phyloP scores from a whole-genome alignment of 2,113 vertebrate genomes.

The Apaloderma vittatum region DNA sequence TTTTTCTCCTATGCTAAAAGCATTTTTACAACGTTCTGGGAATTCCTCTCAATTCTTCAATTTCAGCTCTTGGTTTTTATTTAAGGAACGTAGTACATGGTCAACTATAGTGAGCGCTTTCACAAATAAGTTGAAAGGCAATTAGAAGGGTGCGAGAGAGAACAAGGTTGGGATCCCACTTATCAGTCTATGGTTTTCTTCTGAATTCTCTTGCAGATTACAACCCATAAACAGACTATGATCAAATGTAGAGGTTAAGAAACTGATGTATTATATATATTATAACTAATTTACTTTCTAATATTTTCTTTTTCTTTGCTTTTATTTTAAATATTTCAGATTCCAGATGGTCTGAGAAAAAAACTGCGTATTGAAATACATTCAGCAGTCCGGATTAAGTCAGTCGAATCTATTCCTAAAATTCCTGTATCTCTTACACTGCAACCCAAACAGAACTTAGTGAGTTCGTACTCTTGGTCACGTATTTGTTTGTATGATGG shows the following conservation, averaged over 20 bases:
- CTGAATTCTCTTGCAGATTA: neutral
- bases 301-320: neutral
- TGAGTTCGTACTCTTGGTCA: conserved; percentile 77
- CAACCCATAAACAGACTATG: neutral
- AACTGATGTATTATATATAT: neutral
- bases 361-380: conserved; percentile 83
- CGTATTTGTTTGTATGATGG: neutral
- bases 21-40: neutral
- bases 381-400: conserved; percentile 87
- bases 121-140: neutral
- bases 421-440: conserved; percentile 84
- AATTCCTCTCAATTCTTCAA: neutral
- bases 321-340: conserved; percentile 81
- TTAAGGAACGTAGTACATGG: neutral
- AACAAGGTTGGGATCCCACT: neutral
- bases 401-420: conserved; percentile 83
- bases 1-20: neutral
- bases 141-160: neutral
- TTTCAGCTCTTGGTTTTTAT: neutral
- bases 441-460: conserved; percentile 83
- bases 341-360: conserved; percentile 83
- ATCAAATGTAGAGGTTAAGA: neutral
- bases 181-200: neutral
- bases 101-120: neutral
- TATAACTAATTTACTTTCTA: neutral